Conservation (phyloP, 2,888 invertebrate species). For the Epinotia nisella region DNA sequence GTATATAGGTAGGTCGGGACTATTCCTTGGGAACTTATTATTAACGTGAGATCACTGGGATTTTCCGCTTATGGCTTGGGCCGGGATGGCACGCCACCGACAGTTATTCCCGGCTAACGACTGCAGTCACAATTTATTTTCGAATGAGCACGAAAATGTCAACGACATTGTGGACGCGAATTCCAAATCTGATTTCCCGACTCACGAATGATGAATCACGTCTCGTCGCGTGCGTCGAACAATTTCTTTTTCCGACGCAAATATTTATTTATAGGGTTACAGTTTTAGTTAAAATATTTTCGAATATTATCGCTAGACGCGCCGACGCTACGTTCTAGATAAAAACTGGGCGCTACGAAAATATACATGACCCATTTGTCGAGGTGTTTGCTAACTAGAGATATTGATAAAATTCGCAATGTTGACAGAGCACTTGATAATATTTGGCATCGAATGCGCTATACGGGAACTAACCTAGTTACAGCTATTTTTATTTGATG, state of each 20-base stretch:
- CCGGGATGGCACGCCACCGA: constrained; percentile 48
- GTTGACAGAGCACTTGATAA: constrained; percentile 78
- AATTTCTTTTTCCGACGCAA: constrained; percentile 68
- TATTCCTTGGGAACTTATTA: constrained; percentile 34
- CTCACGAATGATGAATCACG: constrained; percentile 74
- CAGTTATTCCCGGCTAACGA: constrained; percentile 58
- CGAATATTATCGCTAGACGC: constrained; percentile 62
- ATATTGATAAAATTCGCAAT: constrained; percentile 77
- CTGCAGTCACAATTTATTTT: constrained; percentile 54
- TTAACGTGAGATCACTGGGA: constrained; percentile 8
- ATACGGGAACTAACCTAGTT: constrained; percentile 81
- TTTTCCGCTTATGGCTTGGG: constrained; percentile 29
- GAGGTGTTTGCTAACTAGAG: constrained; percentile 65
- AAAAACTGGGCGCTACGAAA: constrained; percentile 61
- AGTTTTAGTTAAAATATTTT: constrained; percentile 58
- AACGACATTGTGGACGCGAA: constrained; percentile 73
- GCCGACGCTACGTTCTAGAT: constrained; percentile 58
- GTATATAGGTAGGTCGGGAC: constrained; percentile 8
- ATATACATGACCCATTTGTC: constrained; percentile 74
- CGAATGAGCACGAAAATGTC: constrained; percentile 71
- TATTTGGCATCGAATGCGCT: constrained; percentile 74
- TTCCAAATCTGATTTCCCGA: constrained; percentile 70
- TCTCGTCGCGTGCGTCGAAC: constrained; percentile 63
- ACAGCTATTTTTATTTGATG: constrained; percentile 77
- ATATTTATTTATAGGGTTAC: constrained; percentile 60